Evolutionary conservation across 2,113 vertebrate species (phyloP).

Genomic region (Clarias magur): DNA sequence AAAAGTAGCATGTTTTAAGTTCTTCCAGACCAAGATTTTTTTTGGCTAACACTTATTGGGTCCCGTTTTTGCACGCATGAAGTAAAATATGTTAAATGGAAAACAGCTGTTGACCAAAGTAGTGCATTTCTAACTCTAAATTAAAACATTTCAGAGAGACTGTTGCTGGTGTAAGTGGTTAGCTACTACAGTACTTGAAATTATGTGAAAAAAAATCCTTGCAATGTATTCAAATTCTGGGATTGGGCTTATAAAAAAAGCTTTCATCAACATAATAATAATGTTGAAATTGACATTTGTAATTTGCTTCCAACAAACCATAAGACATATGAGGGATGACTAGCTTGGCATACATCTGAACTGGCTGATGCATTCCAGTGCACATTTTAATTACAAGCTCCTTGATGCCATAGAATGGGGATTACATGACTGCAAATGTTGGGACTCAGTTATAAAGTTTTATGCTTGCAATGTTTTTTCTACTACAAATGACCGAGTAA

Average conservation of each 20-base stretch:
- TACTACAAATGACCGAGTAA: conserved; percentile 56
- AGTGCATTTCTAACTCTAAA: conserved; percentile 48
- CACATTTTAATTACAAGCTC: conserved; percentile 61
- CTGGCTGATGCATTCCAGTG: conserved; percentile 55
- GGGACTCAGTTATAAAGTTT: conserved; percentile 58
- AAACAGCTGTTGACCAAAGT: conserved; percentile 67
- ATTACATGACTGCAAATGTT: conserved; percentile 65
- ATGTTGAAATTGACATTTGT: conserved; percentile 53
- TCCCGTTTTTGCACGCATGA: conserved; percentile 68
- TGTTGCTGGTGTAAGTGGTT: conserved; percentile 35
- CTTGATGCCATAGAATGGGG: conserved; percentile 47
- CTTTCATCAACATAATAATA: conserved; percentile 48
- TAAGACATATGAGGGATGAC: conserved; percentile 59
- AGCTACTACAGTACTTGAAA: conserved; percentile 34
- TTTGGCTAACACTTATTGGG: conserved; percentile 63
- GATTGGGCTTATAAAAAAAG: conserved; percentile 37
- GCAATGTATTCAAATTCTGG: conserved; percentile 38
- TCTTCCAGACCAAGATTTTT: conserved; percentile 66
- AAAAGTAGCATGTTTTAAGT: conserved; percentile 67
- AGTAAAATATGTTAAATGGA: conserved; percentile 64
- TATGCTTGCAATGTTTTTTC: conserved; percentile 66
- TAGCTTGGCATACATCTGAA: conserved; percentile 53
- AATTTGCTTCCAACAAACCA: conserved; percentile 53
- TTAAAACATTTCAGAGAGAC: conserved; percentile 28
- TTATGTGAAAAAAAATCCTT: conserved; percentile 40